Base-by-base conservation (phyloP, 2,797 vertebrate genomes). In the Austrolebias charrua region DNA sequence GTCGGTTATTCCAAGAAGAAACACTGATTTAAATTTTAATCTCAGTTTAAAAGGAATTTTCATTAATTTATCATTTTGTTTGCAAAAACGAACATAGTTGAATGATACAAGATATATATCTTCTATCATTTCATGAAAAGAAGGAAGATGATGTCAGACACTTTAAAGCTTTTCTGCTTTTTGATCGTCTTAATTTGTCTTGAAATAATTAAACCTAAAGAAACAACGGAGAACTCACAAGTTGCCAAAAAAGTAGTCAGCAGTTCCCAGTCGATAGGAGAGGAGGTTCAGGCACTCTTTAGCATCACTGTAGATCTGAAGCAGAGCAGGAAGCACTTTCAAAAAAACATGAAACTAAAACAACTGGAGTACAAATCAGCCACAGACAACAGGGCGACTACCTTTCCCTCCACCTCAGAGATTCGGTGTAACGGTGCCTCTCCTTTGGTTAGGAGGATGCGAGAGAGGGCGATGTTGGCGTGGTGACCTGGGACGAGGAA, bases 251-350 rank as follows among this genome's bases (percentile, higher is more conserved):
- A 96, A 99, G 93, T 93, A 98, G 80, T 92, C 90, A 66, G 91
- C 94, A 46, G 92, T 90, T 75, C 96, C 97, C 86, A 99, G 84
- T 91, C 96, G 93, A 89, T 95, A 92, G 48, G 97, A 98, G 50
- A 99, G 92, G 71, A 98, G 93, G 86, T 99, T 99, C 80, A 99
- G 93, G 89, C 96, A 98, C 86, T 99, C 98, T 91, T 96, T 98
- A 86, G 96, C 98, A 86, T 99, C 96, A 83, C 94, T 96, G 91
- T 98, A 98, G 83, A 99, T 95, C 98, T 99, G 89, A 72, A 8
- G 38, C 4, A 62, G 48, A 69, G 57, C 14, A 45, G 69, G 4
- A 67, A 18, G 28, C 35, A 45, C 4, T 48, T 50, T 44, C 3
- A 33, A 1, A 35, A 61, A 7, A 59, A 20, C 44, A 54, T 5